These are phyloP conservation scores for Charina bottae DNA, from an alignment of 2,113 vertebrate genomes.

Conservation along the genomic window DNA sequence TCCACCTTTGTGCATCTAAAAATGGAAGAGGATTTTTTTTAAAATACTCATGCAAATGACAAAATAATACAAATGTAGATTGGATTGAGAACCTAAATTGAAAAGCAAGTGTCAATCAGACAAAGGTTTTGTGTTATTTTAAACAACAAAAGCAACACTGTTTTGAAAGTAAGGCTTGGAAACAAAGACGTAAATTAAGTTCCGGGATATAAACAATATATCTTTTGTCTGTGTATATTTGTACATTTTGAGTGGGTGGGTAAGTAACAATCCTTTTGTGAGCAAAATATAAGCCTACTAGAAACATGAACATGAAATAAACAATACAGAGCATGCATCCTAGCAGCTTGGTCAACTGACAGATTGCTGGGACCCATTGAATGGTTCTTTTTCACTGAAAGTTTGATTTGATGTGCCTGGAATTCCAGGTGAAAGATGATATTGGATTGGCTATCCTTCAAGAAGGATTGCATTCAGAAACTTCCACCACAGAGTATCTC, in stretches of 20 bases:
- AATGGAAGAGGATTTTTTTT: constrained; percentile 47
- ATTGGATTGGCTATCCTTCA: neutral
- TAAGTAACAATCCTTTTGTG: constrained; percentile 44
- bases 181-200: constrained; percentile 61
- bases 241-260: neutral
- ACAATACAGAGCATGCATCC: constrained; percentile 44
- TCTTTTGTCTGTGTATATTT: constrained; percentile 37
- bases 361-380: constrained; percentile 60
- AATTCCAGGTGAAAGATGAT: constrained; percentile 65
- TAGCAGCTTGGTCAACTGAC: constrained; percentile 49
- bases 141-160: constrained; percentile 42
- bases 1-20: constrained; percentile 52
- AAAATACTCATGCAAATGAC: constrained; percentile 45
- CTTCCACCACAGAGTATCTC: neutral
- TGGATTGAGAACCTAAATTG: constrained; percentile 56
- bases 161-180: constrained; percentile 54
- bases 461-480: neutral
- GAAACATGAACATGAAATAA: constrained; percentile 50
- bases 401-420: constrained; percentile 64
- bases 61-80: constrained; percentile 51
- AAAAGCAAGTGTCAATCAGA: constrained; percentile 67
- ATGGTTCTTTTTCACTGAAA: constrained; percentile 58
- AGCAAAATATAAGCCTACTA: constrained; percentile 60
- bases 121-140: constrained; percentile 9
- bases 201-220: constrained; percentile 54